Evolutionary conservation across 2,888 invertebrate genomes (phyloP).

Genomic region (Drosophila pseudotalamancana): DNA sequence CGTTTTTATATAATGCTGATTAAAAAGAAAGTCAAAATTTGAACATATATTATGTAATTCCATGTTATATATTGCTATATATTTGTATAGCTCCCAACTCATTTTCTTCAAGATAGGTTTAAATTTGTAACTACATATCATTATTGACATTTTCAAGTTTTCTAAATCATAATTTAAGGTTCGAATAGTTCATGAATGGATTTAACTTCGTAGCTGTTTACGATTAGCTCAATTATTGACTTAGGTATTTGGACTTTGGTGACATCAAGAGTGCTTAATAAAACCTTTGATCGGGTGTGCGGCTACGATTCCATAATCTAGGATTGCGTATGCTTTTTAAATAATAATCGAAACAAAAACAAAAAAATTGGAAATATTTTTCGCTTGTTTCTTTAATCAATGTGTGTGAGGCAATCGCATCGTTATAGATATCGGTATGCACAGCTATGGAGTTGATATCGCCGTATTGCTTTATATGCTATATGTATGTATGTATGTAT

Average conservation of each 20-base stretch:
- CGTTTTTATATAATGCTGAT: too few relatives aligned
- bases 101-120: too few relatives aligned
- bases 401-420: constrained; percentile 12
- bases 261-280: background rate
- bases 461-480: too few relatives aligned
- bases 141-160: background rate
- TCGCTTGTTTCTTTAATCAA: constrained; percentile 53
- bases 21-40: too few relatives aligned
- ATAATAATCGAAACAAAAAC: background rate
- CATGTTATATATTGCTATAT: too few relatives aligned
- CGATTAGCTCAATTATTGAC: background rate
- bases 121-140: too few relatives aligned
- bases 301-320: background rate
- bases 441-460: too few relatives aligned
- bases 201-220: background rate
- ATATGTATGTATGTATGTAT: constrained; percentile 12
- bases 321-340: background rate
- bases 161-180: too few relatives aligned
- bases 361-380: constrained; percentile 4
- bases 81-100: too few relatives aligned
- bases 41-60: too few relatives aligned
- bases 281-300: background rate
- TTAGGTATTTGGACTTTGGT: background rate
- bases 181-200: background rate
- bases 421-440: constrained; percentile 22